These are phyloP conservation scores for Meganola albula DNA, from an alignment of 2,888 invertebrate genomes.

Conservation along the genomic window DNA sequence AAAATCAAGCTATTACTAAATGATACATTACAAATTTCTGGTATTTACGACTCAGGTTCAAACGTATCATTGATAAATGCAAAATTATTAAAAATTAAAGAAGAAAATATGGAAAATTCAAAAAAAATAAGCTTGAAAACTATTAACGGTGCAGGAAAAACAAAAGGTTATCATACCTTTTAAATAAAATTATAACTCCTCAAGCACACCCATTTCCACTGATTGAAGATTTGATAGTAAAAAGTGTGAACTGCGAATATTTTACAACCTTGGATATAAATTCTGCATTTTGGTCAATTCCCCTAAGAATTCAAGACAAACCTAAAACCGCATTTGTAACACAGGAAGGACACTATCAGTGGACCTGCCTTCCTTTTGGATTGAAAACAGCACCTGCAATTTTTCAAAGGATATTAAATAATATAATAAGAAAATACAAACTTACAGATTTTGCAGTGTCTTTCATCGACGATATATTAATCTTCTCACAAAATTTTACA, in stretches of 20 bases:
- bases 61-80: slow-evolving; percentile 22
- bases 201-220: background rate
- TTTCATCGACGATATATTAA: slow-evolving; percentile 4
- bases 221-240: background rate
- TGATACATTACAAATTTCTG: slow-evolving; percentile 2
- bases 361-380: slow-evolving; percentile 1
- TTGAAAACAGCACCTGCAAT: slow-evolving; percentile 3
- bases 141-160: slow-evolving; percentile 20
- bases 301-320: background rate
- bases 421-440: slow-evolving; percentile 5
- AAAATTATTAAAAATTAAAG: background rate
- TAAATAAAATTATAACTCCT: background rate
- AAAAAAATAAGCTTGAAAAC: slow-evolving; percentile 15
- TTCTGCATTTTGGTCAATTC: background rate
- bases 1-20: background rate
- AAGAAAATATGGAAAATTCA: slow-evolving; percentile 22
- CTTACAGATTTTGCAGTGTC: slow-evolving; percentile 1
- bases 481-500: background rate
- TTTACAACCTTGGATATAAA: background rate
- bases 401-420: slow-evolving; percentile 3
- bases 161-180: too few species aligned
- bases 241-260: background rate
- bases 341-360: too few species aligned
- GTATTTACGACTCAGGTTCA: slow-evolving; percentile 31
- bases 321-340: background rate